Evolutionary conservation across 2,888 invertebrate species (phyloP).

Genomic region (Aphelenchoides bicaudatus): DNA sequence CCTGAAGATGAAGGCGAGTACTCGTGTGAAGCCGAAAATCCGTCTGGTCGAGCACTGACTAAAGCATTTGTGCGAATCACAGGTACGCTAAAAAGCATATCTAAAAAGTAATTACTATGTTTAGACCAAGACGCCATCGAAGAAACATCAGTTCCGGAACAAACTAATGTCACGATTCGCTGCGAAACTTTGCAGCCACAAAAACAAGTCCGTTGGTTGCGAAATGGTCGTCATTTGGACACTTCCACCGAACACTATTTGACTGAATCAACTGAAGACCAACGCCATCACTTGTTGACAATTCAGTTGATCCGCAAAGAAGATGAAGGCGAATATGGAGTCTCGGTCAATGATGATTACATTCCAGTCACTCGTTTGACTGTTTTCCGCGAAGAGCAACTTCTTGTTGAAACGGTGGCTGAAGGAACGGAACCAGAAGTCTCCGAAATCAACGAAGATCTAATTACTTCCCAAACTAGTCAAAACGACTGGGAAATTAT

Average conservation of each 20-base stretch:
- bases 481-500: conserved; percentile 12
- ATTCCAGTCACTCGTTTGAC: conserved; percentile 46
- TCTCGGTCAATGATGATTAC: conserved; percentile 39
- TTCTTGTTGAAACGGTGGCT: conserved; percentile 20
- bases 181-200: conserved; percentile 44
- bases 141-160: conserved; percentile 36
- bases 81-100: background rate
- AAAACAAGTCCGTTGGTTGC: conserved; percentile 21
- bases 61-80: conserved; percentile 1
- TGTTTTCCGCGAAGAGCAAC: conserved; percentile 26
- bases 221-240: conserved; percentile 18
- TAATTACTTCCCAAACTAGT: no score
- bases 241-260: conserved; percentile 14
- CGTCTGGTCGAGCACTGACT: background rate
- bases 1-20: conserved; percentile 83
- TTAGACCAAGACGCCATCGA: conserved; percentile 13
- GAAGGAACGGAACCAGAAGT: background rate
- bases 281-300: conserved; percentile 40
- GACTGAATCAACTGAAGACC: conserved; percentile 18
- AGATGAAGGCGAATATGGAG: conserved; percentile 48
- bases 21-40: conserved; percentile 71
- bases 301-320: conserved; percentile 33
- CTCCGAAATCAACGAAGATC: background rate
- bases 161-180: conserved; percentile 52
- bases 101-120: conserved; percentile 20